A percentile compares a stretch with the other conserved stretches of the same genome.
Evolutionary conservation across 2,888 invertebrate genomes (phyloP).

Genomic region (Drosophila affinis): DNA sequence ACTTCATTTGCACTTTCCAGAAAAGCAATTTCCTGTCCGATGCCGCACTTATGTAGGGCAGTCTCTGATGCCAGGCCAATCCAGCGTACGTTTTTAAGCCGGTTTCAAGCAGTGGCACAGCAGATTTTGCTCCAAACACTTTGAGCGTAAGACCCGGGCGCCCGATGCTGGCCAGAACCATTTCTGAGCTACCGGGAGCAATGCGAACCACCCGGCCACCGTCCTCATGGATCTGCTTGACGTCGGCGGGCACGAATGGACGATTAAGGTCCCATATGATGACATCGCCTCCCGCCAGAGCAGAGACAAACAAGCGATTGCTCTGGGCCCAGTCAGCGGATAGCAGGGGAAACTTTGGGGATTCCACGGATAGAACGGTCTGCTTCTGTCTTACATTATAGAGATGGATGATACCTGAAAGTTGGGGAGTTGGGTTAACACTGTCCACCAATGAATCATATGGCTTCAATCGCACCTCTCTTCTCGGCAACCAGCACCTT

Average conservation of each 20-base stretch:
- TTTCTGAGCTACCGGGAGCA: constrained; percentile 86
- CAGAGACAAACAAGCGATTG: constrained; percentile 86
- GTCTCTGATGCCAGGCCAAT: constrained; percentile 87
- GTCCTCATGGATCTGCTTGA: constrained; percentile 86
- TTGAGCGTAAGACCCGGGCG: constrained; percentile 88
- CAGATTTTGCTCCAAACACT: constrained; percentile 86
- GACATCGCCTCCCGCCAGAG: constrained; percentile 88
- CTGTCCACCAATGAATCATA: not conserved
- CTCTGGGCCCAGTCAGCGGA: constrained; percentile 89
- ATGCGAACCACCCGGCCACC: constrained; percentile 87
- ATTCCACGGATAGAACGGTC: constrained; percentile 88
- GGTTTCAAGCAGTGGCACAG: constrained; percentile 85
- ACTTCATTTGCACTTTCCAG: constrained; percentile 85
- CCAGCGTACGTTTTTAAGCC: constrained; percentile 86
- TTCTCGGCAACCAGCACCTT: constrained; percentile 91
- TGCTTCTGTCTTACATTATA: constrained; percentile 89
- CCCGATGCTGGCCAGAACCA: constrained; percentile 88
- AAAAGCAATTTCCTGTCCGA: constrained; percentile 86
- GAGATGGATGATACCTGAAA: constrained; percentile 86
- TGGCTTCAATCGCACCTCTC: constrained; percentile 82
- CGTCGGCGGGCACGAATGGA: constrained; percentile 86
- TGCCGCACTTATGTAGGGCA: constrained; percentile 86
- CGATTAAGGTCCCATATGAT: constrained; percentile 88
- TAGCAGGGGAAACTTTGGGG: constrained; percentile 86
- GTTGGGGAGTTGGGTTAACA: not conserved